These are phyloP conservation scores for Prolemur simus DNA, from an alignment of 2,113 vertebrate species.

Conservation along the genomic window DNA sequence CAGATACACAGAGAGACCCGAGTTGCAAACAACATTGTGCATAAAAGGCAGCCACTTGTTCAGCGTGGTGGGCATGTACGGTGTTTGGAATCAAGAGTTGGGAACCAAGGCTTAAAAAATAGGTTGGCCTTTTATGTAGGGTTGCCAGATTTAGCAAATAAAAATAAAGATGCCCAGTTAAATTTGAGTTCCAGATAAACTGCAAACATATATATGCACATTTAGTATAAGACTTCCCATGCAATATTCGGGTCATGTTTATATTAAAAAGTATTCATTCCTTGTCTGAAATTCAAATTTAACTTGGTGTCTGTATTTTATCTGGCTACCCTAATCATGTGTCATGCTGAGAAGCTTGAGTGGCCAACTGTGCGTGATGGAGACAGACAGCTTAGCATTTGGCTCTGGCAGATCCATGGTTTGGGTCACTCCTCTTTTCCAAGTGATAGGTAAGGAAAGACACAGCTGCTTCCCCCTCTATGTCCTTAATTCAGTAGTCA, in stretches of 20 bases:
- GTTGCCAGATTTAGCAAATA: neutral
- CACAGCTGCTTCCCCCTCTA: accelerated
- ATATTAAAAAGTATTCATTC: neutral
- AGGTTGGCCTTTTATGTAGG: neutral
- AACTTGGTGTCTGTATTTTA: neutral
- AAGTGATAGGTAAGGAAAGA: neutral
- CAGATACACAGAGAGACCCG: accelerated
- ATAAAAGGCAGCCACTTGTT: neutral
- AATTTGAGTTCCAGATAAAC: neutral
- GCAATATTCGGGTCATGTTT: neutral
- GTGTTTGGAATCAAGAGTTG: neutral
- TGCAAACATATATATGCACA: neutral
- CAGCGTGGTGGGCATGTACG: accelerated
- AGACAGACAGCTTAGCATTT: too few relatives aligned
- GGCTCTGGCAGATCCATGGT: neutral
- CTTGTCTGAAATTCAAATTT: neutral
- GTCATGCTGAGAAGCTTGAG: accelerated
- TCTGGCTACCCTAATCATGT: neutral
- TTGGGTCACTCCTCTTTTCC: neutral
- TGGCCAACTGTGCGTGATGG: accelerated
- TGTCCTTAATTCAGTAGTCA: neutral
- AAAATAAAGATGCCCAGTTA: neutral
- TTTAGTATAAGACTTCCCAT: neutral
- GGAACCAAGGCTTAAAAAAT: neutral
- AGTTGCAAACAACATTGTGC: neutral